Percentiles rank a stretch among this genome's conserved stretches.
Evolutionary conservation across 2,113 vertebrate species (phyloP).

Genomic region (Myotis davidii): DNA sequence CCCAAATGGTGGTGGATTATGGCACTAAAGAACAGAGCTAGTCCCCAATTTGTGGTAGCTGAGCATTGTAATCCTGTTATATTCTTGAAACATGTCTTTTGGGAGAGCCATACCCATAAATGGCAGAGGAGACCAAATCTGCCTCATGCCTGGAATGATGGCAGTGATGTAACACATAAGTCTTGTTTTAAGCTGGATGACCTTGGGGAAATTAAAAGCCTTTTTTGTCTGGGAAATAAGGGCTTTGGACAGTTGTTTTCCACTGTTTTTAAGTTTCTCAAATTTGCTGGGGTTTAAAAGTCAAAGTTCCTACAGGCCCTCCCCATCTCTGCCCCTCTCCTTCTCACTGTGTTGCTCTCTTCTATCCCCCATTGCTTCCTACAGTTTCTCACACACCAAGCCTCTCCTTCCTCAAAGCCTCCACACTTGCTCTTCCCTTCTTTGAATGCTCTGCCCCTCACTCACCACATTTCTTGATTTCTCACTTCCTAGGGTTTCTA

Average conservation of each 20-base stretch:
- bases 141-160: not conserved
- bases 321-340: not conserved
- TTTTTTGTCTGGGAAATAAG: not conserved
- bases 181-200: not conserved
- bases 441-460: not conserved
- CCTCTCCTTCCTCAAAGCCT: not conserved
- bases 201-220: conserved; percentile 11
- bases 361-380: not conserved
- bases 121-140: not conserved
- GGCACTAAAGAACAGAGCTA: not conserved
- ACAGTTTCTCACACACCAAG: not conserved
- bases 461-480: not conserved
- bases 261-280: not conserved
- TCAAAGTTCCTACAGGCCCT: not conserved
- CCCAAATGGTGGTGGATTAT: not conserved
- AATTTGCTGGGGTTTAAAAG: not conserved
- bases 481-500: not conserved
- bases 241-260: not conserved
- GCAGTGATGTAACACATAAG: not conserved
- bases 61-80: not conserved
- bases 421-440: not conserved
- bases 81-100: not conserved
- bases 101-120: not conserved
- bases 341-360: not conserved
- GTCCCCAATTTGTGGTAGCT: not conserved